A percentile compares a stretch with the other conserved stretches of the same genome.
These are phyloP conservation scores for Amphipoea oculea DNA, from an alignment of 2,888 invertebrate species.

Conservation along the genomic window DNA sequence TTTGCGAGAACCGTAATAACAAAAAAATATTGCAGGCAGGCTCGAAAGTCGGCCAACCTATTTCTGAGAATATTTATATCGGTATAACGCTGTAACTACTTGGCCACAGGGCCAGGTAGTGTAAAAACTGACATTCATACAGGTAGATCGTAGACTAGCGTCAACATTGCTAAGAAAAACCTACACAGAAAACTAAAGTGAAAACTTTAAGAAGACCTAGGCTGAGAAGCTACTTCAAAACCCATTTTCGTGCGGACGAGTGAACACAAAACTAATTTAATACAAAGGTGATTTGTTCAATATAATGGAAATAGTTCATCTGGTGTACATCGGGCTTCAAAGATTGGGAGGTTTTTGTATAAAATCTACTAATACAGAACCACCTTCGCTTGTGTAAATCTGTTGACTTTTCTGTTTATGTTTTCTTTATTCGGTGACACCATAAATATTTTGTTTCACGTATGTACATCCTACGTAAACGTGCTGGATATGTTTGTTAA, in stretches of 20 bases:
- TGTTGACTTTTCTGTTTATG: constrained; percentile 1
- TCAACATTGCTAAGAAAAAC: not conserved
- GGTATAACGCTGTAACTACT: no score
- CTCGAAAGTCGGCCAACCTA: not conserved
- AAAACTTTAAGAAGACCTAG: constrained; percentile 1
- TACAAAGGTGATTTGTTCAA: constrained; percentile 25
- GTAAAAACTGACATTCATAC: not conserved
- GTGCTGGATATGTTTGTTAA: not conserved
- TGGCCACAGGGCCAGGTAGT: not conserved
- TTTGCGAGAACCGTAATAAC: constrained; percentile 24
- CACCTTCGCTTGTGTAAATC: not conserved
- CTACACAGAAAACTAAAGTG: not conserved
- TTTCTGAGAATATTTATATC: constrained; percentile 1
- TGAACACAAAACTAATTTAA: constrained; percentile 3
- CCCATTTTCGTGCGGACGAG: not conserved
- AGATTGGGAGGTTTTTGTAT: not conserved
- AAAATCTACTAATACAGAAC: not conserved
- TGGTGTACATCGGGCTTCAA: constrained; percentile 3
- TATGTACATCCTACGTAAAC: not conserved
- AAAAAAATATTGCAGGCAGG: constrained; percentile 5
- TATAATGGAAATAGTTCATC: not conserved
- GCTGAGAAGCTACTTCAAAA: not conserved
- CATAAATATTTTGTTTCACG: constrained; percentile 14
- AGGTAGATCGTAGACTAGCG: not conserved
- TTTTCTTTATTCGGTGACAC: constrained; percentile 9